phyloP scores from a whole-genome alignment of 2,113 vertebrate genomes.

The Arothron firmamentum region DNA sequence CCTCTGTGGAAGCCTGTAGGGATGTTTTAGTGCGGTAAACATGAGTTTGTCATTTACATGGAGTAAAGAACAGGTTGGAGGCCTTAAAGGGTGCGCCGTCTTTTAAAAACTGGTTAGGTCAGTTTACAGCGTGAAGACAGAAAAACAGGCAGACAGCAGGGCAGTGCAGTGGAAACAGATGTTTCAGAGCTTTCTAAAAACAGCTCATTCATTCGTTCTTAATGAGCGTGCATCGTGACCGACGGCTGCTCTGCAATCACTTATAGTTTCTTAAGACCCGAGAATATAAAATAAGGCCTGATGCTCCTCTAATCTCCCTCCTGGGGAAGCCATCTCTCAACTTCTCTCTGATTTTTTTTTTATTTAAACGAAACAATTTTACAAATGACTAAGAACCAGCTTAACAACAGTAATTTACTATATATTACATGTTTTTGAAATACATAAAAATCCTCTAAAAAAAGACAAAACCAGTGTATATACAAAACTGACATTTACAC shows the following conservation, averaged over 20 bases:
- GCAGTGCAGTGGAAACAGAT: conserved; percentile 19
- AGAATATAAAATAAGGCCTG: no score
- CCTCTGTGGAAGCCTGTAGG: conserved; percentile 7
- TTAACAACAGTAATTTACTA: conserved; percentile 86
- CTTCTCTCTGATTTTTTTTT: conserved; percentile 39
- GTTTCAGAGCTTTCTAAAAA: conserved; percentile 12
- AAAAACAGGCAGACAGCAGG: conserved; percentile 36
- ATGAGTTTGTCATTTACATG: conserved; percentile 46
- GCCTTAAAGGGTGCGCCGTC: conserved; percentile 42
- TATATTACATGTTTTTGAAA: conserved; percentile 96
- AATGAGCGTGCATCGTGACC: conserved; percentile 15
- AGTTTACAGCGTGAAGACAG: conserved; percentile 41
- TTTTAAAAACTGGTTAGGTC: conserved; percentile 66
- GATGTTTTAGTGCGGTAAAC: conserved; percentile 44
- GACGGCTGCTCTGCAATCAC: conserved; percentile 17
- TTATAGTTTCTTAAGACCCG: not conserved
- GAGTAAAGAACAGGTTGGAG: conserved; percentile 42
- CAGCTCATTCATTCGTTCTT: conserved; percentile 19
- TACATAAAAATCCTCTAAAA: conserved; percentile 71
- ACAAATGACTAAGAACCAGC: conserved; percentile 97
- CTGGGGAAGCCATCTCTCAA: conserved; percentile 1
- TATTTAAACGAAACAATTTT: conserved; percentile 80
- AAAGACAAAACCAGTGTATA: conserved; percentile 80
- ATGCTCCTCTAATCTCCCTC: no score
- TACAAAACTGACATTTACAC: conserved; percentile 86